Evolutionary conservation across 2,888 invertebrate genomes (phyloP).

Genomic region (Tipula helvola): DNA sequence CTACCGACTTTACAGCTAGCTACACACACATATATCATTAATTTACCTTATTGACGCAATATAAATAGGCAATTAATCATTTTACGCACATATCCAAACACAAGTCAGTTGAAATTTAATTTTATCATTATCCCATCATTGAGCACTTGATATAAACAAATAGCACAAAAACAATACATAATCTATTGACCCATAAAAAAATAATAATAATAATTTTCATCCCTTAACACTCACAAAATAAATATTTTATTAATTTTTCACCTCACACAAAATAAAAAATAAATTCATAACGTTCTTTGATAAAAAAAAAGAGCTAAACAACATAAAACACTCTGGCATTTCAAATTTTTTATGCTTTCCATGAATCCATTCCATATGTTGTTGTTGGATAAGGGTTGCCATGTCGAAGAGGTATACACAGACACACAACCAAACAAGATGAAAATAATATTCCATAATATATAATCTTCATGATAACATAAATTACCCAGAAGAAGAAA

Average conservation of each 20-base stretch:
- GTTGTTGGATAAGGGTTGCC: background rate
- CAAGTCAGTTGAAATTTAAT: background rate
- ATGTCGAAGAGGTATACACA: background rate
- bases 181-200: background rate
- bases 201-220: background rate
- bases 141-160: background rate
- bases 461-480: background rate
- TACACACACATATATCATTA: background rate
- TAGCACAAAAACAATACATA: background rate
- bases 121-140: background rate
- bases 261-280: background rate
- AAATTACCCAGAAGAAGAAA: background rate
- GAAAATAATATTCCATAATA: background rate
- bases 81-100: background rate
- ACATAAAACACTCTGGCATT: background rate
- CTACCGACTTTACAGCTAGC: background rate
- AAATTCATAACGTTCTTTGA: background rate
- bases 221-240: background rate
- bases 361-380: background rate
- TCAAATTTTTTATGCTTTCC: background rate
- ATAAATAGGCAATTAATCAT: background rate
- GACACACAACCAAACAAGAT: background rate
- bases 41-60: background rate
- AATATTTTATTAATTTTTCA: conserved; percentile 4
- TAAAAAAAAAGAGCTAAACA: background rate